A percentile compares a stretch with the other conserved stretches of the same genome.
Conservation (phyloP, 2,113 vertebrate genomes). For the Taurulus bubalis region DNA sequence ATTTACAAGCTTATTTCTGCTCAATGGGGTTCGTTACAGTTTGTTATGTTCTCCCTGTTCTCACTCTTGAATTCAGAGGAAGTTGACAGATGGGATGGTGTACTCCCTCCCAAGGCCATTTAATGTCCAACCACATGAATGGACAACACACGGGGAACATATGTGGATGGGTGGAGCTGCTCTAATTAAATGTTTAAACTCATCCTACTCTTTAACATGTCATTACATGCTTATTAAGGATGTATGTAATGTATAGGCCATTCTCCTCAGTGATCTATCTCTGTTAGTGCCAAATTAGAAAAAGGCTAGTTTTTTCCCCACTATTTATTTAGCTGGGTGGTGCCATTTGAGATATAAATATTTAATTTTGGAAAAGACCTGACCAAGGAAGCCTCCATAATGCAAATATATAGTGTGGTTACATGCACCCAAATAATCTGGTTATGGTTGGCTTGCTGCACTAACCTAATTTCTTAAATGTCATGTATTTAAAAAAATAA, state of each 20-base stretch:
- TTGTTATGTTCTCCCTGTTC: background rate
- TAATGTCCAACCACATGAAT: conserved; percentile 31
- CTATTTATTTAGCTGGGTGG: conserved; percentile 57
- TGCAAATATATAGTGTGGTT: conserved; percentile 28
- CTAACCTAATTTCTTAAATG: background rate
- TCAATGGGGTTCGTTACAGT: background rate
- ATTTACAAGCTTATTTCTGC: background rate
- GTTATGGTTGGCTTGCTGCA: conserved; percentile 6
- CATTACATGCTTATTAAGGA: conserved; percentile 42
- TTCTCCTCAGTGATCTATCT: conserved; percentile 14
- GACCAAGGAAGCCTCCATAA: conserved; percentile 18
- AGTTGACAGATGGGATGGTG: conserved; percentile 24
- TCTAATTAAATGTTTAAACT: conserved; percentile 63
- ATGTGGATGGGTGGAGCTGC: conserved; percentile 60
- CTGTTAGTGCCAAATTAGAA: conserved; percentile 1
- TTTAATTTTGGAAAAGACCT: conserved; percentile 19
- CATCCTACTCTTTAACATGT: conserved; percentile 22
- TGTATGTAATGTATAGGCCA: background rate
- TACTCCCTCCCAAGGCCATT: conserved; percentile 19
- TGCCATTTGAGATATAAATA: conserved; percentile 43
- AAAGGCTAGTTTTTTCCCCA: background rate
- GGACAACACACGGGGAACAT: conserved; percentile 28
- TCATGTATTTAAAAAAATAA: background rate
- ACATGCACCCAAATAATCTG: background rate
- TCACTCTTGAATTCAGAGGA: conserved; percentile 1